Base-by-base conservation (phyloP, 30 jellyfish, hydroid and myxozoan species). In the Hydractinia symbiolongicarpus region DNA sequence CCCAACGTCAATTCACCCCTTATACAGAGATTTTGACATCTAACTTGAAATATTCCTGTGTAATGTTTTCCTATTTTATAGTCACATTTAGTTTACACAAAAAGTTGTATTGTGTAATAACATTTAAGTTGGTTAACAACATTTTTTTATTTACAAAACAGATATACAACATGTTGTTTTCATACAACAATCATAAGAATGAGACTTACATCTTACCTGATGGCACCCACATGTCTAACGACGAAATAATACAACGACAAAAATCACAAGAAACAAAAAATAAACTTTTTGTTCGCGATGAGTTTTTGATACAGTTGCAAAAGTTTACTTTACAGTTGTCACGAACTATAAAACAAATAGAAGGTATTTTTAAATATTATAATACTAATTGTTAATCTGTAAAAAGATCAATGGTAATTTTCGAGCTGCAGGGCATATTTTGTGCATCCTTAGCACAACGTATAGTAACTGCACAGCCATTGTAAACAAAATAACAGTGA, bases 271-370 rank as follows among this genome's bases (percentile, higher is more conserved):
- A 90, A 51, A 73, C 89, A 61, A 76, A 82, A 58, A 84, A 84
- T 51, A 86, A 79, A 75, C 81, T 84, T 60, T 82, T 77, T 77
- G 98, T 87, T 53, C 68, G 98, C 51, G 98, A 91, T 75, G 98
- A 91, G 61, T 91, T 91, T 68, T 71, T 87, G 55, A 91, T 79
- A 49, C 94, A 87, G 71, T 58, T 91, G 81, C 96, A 91, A 81
- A 91, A 91, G 81, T 91, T 86, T 78, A 87, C 82, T 14, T 50
- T 84, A 8, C 96, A 92, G 44, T 86, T 91, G 14, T 68, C 86
- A 15, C 86, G 91, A 44, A 91, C 98, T 15, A 76, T 91, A 60
- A 91, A 91, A 74, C 98, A 91, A 73, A 91, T 91, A 67, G 98
- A 91, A 79, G 98, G 89, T 72, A 53, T 11, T 81, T 20, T 51